Evolutionary conservation across 2,888 invertebrate genomes (phyloP).

Genomic region (Cheilosia vulpina): DNA sequence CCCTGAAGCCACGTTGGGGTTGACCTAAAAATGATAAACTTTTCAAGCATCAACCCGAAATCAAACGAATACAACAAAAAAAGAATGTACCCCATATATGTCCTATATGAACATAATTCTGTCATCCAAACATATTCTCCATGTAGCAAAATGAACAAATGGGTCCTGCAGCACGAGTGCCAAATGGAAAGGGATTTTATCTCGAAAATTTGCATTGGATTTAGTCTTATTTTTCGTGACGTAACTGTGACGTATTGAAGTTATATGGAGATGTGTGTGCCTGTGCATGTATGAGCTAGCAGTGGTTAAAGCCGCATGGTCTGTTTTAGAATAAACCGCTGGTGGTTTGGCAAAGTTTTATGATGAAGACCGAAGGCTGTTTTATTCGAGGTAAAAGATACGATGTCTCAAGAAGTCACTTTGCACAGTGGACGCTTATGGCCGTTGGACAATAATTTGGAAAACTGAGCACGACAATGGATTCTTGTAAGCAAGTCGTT

Average conservation of each 20-base stretch:
- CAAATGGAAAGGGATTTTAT: slow-evolving; percentile 50
- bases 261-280: background rate
- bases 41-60: slow-evolving; percentile 51
- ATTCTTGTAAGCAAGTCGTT: no score
- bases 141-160: slow-evolving; percentile 12
- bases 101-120: slow-evolving; percentile 6
- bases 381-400: no score
- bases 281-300: no score
- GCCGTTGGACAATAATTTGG: no score
- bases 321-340: no score
- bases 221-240: slow-evolving; percentile 42
- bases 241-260: slow-evolving; percentile 44
- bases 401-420: no score
- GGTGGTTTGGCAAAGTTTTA: no score
- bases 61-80: slow-evolving; percentile 10
- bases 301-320: no score
- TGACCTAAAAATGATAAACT: slow-evolving; percentile 56
- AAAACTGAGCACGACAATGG: no score
- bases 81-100: background rate
- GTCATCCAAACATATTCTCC: slow-evolving; percentile 24
- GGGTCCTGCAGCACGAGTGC: slow-evolving; percentile 37
- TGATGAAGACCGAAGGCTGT: no score
- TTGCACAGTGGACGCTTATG: no score
- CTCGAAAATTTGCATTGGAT: slow-evolving; percentile 47
- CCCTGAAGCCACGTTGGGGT: slow-evolving; percentile 22